Evolutionary conservation across 2,797 vertebrate genomes (phyloP).

Genomic region (Eulemur coronatus): DNA sequence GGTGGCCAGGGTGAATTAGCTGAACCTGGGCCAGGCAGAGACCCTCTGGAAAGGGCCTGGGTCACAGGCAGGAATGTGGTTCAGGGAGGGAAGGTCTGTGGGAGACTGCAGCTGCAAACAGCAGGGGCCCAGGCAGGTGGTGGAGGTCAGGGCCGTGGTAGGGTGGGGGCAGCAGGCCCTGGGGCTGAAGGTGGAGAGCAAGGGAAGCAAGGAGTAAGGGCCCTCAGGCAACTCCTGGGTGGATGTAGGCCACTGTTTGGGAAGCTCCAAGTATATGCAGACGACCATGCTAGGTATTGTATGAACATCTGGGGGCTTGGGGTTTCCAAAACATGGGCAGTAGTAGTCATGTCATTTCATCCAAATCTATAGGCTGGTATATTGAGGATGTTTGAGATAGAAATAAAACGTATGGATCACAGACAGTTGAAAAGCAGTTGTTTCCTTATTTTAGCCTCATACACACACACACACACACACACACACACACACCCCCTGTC

Average conservation of each 20-base stretch:
- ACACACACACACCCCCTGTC: not conserved
- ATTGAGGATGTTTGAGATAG: not conserved
- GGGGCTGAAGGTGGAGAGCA: not conserved
- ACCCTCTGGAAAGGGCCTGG: not conserved
- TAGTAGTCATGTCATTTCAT: not conserved
- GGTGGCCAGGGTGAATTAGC: not conserved
- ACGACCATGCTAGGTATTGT: not conserved
- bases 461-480: not conserved
- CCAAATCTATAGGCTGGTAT: not conserved
- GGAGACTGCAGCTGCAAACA: slow-evolving; percentile 6
- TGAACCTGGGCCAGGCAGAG: not conserved
- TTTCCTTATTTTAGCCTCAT: not conserved
- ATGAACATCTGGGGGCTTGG: not conserved
- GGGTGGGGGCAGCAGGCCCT: not conserved
- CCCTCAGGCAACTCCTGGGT: not conserved
- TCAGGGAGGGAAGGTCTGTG: not conserved
- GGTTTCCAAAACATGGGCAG: not conserved
- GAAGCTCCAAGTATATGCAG: not conserved
- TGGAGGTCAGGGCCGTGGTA: not conserved
- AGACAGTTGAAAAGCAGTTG: not conserved
- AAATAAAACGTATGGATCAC: not conserved
- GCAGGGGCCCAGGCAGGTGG: not conserved
- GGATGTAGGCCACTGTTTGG: not conserved
- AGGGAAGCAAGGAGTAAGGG: not conserved
- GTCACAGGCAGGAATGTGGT: slow-evolving; percentile 53